Evolutionary conservation across 2,797 vertebrate species (phyloP), one percentile per base, ranked within the genome.

Genomic region (Semaprochilodus insignis): DNA sequence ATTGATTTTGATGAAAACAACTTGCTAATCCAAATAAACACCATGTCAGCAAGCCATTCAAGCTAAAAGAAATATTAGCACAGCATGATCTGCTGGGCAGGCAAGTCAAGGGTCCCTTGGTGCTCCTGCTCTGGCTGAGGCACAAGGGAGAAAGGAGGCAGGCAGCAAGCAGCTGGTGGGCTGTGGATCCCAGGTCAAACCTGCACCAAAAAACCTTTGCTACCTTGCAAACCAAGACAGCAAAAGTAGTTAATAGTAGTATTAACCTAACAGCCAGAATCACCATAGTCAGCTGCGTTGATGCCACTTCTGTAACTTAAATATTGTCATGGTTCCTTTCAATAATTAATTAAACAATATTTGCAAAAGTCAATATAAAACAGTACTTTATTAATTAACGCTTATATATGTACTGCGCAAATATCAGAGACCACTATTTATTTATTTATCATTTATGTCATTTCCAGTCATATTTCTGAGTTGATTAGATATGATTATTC

Each of bases 21-120:
- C 94, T 94, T 94, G 93, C 95, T 93, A 94, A 93, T 95, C 94
- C 94, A 93, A 95, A 95, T 95, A 95, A 95, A 95, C 94, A 95
- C 93, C 93, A 92, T 94, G 94, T 95, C 95, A 94, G 93, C 91
- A 91, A 94, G 90, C 90, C 94, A 94, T 91, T 93, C 92, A 89
- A 92, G 94, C 93, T 92, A 90, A 94, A 91, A 87, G 90, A 91
- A 94, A 95, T 95, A 94, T 95, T 92, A 89, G 91, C 94, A 89
- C 94, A 94, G 94, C 94, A 92, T 94, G 95, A 94, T 89, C 92
- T 91, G 87, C 82, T 82, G 85, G 75, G 91, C 88, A 85, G 89
- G 89, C 71, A 81, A 90, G 85, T 92, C 87, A 83, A 88, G 63
- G 91, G 92, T 92, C 90, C 82, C 90, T 91, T 82, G 89, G 90